These are phyloP conservation scores for Molossus alvarezi DNA, from an alignment of 2,797 vertebrate species.

Conservation along the genomic window DNA sequence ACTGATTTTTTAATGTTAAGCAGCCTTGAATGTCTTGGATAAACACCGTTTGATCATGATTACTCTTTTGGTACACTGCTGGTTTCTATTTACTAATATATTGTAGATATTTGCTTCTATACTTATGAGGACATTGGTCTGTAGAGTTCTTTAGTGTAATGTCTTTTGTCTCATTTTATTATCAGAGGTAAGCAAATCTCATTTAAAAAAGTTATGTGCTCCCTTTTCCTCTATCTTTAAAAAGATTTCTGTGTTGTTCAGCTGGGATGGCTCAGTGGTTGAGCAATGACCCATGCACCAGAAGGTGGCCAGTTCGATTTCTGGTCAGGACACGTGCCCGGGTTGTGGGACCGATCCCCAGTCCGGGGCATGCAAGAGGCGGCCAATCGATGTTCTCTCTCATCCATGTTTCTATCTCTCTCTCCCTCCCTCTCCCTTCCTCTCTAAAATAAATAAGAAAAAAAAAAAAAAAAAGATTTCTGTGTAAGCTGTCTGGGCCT, in stretches of 20 bases:
- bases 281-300: too few species aligned
- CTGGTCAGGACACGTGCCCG: too few species aligned
- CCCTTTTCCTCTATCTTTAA: conserved; percentile 43
- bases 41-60: conserved; percentile 2
- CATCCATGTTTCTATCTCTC: too few species aligned
- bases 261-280: too few species aligned
- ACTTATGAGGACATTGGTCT: neutral
- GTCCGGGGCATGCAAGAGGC: too few species aligned
- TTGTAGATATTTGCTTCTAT: conserved; percentile 11
- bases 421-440: too few species aligned
- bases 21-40: neutral
- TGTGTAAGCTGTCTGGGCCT: neutral
- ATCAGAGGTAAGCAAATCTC: neutral
- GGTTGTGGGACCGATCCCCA: too few species aligned
- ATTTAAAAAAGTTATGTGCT: conserved; percentile 9
- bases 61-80: conserved; percentile 3
- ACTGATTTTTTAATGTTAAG: neutral
- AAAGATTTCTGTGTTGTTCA: neutral
- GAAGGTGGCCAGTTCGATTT: too few species aligned
- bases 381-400: too few species aligned
- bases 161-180: conserved; percentile 37
- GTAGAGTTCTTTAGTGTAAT: conserved; percentile 31
- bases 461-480: neutral
- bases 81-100: conserved; percentile 54
- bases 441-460: too few species aligned